phyloP scores from a whole-genome alignment of 2,888 invertebrate genomes.

The Caenorhabditis doughertyi region DNA sequence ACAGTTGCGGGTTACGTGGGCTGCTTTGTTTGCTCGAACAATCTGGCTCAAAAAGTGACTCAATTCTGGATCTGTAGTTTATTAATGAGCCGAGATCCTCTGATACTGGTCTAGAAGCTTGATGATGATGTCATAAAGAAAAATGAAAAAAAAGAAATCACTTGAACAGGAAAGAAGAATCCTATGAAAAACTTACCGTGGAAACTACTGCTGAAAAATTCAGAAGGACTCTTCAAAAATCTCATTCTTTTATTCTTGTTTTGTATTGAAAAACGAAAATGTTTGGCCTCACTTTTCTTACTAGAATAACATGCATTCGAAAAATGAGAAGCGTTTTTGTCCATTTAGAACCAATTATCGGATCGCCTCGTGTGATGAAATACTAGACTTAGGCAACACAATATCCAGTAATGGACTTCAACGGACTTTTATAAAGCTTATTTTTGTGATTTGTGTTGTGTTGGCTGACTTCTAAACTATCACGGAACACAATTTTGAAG shows the following conservation, averaged over 20 bases:
- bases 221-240: too few species aligned
- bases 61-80: constrained; percentile 19
- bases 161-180: background rate
- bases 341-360: constrained; percentile 45
- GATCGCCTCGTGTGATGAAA: constrained; percentile 40
- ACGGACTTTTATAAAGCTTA: background rate
- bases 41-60: constrained; percentile 47
- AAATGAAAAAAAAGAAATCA: too few species aligned
- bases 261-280: background rate
- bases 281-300: too few species aligned
- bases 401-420: constrained; percentile 27
- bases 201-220: constrained; percentile 26
- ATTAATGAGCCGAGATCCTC: background rate
- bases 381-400: constrained; percentile 31
- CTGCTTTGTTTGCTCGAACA: constrained; percentile 35
- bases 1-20: constrained; percentile 47
- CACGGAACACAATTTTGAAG: background rate
- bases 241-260: too few species aligned
- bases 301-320: too few species aligned
- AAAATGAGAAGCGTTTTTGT: constrained; percentile 24
- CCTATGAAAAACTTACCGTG: constrained; percentile 14
- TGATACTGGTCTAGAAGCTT: background rate
- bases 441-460: constrained; percentile 15
- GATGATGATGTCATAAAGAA: constrained; percentile 27
- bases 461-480: background rate